Evolutionary conservation across 2,113 vertebrate species (phyloP).

Genomic region (Archocentrus centrarchus): DNA sequence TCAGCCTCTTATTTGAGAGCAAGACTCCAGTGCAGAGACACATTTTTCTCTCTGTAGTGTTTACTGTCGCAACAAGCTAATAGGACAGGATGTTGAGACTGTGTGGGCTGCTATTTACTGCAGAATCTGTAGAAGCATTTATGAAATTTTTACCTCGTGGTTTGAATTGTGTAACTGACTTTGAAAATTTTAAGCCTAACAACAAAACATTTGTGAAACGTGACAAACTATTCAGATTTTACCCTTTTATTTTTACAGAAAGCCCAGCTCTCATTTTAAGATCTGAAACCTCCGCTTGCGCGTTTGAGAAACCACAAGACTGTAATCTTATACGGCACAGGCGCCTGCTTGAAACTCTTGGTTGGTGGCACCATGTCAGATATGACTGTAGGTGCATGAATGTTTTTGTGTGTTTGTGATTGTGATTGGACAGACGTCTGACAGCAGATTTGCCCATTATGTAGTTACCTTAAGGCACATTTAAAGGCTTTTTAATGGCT

Average conservation of each 20-base stretch:
- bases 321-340: slow-evolving; percentile 9
- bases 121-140: neutral
- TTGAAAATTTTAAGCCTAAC: neutral
- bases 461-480: neutral
- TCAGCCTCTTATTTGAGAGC: slow-evolving; percentile 21
- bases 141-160: neutral
- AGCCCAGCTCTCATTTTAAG: slow-evolving; percentile 15
- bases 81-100: neutral
- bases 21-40: slow-evolving; percentile 20
- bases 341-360: slow-evolving; percentile 46
- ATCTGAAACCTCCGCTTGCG: slow-evolving; percentile 37
- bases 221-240: neutral
- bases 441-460: neutral
- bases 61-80: neutral
- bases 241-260: slow-evolving; percentile 6
- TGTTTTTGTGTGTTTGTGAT: neutral
- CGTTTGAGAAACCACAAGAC: neutral
- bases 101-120: neutral
- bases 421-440: neutral
- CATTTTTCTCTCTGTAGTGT: slow-evolving; percentile 4
- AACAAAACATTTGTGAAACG: neutral
- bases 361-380: slow-evolving; percentile 15
- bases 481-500: neutral
- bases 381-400: slow-evolving; percentile 15
- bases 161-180: neutral